Base-by-base conservation (phyloP, 2,113 vertebrate genomes). In the Ptilonorhynchus violaceus region DNA sequence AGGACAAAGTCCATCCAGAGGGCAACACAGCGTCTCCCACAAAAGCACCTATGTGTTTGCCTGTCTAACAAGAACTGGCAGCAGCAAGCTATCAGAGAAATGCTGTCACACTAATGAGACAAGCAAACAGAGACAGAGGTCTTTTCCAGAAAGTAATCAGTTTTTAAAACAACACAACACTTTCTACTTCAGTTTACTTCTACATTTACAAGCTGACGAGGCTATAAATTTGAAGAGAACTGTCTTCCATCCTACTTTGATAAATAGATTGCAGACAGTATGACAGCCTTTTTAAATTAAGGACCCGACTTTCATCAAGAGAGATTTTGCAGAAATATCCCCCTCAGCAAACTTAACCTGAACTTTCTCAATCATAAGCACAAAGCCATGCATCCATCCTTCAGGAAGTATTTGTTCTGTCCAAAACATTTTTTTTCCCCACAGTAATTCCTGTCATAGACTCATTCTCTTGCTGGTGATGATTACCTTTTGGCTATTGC, bases 211-310 rank as follows among this genome's bases (percentile, higher is more conserved):
- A 95, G 70, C 87, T 93, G 95, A 96, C 3, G 20, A 91, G 50
- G 87, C 66, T 82, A 91, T 91, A 91, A 68, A 93, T 91, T 89
- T 91, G 78, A 82, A 87, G 25, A 84, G 52, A 78, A 56, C 33
- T 27, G 31, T 91, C 89, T 93, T 88, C 74, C 46, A 46, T 53
- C 85, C 53, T 62, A 52, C 66, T 85, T 49, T 93, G 89, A 95
- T 91, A 93, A 96, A 94, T 20, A 92, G 53, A 85, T 56, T 2
- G 7, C 67, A 87, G 89, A 88, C 66, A 89, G 78, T 20, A 67
- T 64, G 91, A 89, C 66, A 89, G 84, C 46, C 30, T 89, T 87
- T 93, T 91, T 33, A 95, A 93, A 95, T 95, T 89, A 95, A 82
- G 80, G 56, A 75, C 70, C n/a, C 78, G 73, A 91, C 73, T 96